Evolutionary conservation across 2,113 vertebrate species (phyloP).

Genomic region (Gallinago paraguaiae): DNA sequence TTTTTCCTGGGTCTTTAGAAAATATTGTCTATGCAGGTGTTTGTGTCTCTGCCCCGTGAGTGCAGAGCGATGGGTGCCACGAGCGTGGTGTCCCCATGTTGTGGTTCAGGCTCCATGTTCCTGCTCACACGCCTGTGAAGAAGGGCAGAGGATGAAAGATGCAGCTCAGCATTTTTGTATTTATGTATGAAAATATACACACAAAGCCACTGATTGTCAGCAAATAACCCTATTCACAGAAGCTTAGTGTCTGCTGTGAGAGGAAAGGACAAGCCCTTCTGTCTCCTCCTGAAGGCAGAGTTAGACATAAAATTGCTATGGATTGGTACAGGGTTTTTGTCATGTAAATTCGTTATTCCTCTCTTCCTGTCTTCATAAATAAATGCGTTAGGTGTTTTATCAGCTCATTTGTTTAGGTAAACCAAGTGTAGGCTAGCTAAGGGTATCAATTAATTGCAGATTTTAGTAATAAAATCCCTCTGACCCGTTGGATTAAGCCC

Average conservation of each 20-base stretch:
- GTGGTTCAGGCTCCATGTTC: not conserved
- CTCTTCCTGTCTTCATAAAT: not conserved
- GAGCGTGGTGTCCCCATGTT: rapidly evolving
- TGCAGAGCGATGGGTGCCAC: no score
- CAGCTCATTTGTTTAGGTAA: not conserved
- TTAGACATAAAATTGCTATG: not conserved
- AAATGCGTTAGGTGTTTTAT: not conserved
- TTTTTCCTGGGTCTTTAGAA: not conserved
- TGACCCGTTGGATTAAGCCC: not conserved
- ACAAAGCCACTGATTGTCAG: constrained; percentile 8
- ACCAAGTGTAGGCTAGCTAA: not conserved
- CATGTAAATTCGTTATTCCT: not conserved
- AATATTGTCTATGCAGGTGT: not conserved
- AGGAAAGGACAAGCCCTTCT: not conserved
- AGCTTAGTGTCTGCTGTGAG: not conserved
- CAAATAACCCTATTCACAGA: not conserved
- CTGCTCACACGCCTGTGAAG: not conserved
- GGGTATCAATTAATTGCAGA: not conserved
- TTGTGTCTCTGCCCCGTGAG: not conserved
- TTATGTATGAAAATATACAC: not conserved
- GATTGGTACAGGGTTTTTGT: not conserved
- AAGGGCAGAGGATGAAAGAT: not conserved
- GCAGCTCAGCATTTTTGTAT: not conserved
- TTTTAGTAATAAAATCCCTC: not conserved
- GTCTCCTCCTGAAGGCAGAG: not conserved